phyloP scores from a whole-genome alignment of 2,797 vertebrate genomes.

The Mergus octosetaceus region DNA sequence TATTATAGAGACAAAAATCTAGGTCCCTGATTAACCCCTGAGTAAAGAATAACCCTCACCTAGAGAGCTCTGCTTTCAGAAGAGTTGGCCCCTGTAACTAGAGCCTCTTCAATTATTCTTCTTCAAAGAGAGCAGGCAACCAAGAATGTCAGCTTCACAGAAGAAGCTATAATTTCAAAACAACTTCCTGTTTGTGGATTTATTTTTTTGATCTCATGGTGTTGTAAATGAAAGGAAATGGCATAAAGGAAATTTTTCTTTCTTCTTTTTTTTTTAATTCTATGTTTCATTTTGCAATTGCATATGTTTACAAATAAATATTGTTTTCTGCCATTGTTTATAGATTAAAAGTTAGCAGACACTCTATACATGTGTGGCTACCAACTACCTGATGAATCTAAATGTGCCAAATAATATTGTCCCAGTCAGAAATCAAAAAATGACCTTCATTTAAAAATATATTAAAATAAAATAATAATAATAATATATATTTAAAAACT shows the following conservation, averaged over 20 bases:
- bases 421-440: not conserved
- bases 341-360: not conserved
- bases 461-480: not conserved
- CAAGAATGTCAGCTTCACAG: conserved; percentile 90
- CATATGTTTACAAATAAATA: conserved; percentile 20
- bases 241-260: not conserved
- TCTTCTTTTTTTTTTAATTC: not conserved
- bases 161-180: conserved; percentile 73
- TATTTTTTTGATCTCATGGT: conserved; percentile 7
- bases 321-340: conserved; percentile 18
- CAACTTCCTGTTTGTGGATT: conserved; percentile 63
- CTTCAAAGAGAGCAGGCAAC: conserved; percentile 85
- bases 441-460: not conserved
- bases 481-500: not conserved
- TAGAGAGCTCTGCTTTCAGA: conserved; percentile 86
- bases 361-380: not conserved
- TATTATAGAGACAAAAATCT: conserved; percentile 82
- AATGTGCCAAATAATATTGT: not conserved
- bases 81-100: conserved; percentile 84
- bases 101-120: conserved; percentile 84
- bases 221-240: conserved; percentile 24
- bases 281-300: conserved; percentile 2
- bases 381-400: not conserved
- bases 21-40: conserved; percentile 87
- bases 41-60: conserved; percentile 83